A percentile compares a stretch with the other conserved stretches of the same genome.
Conservation (phyloP, 37 sponge, comb jelly and placozoan genomes). For the Hexactinellida sp. region DNA sequence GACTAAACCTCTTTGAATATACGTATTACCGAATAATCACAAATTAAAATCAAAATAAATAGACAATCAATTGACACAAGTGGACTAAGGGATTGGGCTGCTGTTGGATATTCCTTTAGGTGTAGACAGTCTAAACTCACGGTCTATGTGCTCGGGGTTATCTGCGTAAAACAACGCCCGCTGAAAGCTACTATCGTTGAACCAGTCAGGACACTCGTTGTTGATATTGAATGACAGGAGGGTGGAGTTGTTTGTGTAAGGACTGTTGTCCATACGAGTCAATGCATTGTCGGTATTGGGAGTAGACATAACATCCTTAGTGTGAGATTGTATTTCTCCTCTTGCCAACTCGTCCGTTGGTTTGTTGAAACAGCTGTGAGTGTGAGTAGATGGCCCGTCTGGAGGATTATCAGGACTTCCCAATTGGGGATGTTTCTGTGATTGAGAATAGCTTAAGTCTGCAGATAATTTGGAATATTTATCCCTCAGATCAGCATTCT, state of each 20-base stretch:
- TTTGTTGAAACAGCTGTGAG: neutral
- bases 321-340: neutral
- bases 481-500: neutral
- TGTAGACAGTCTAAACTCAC: neutral
- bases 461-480: neutral
- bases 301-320: neutral
- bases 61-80: no score
- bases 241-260: neutral
- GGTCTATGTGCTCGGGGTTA: neutral
- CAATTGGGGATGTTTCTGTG: neutral
- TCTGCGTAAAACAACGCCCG: neutral
- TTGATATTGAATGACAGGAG: neutral
- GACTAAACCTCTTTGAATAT: no score
- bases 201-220: neutral
- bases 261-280: neutral
- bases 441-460: neutral
- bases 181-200: neutral
- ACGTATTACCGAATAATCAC: no score
- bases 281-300: neutral
- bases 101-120: neutral
- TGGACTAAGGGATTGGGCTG: neutral
- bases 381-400: neutral
- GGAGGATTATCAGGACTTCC: neutral
- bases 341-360: neutral
- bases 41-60: no score